A percentile compares a stretch with the other conserved stretches of the same genome.
These are phyloP conservation scores for Drosophila rufa DNA, from an alignment of 1,140 invertebrate genomes.

Conservation along the genomic window DNA sequence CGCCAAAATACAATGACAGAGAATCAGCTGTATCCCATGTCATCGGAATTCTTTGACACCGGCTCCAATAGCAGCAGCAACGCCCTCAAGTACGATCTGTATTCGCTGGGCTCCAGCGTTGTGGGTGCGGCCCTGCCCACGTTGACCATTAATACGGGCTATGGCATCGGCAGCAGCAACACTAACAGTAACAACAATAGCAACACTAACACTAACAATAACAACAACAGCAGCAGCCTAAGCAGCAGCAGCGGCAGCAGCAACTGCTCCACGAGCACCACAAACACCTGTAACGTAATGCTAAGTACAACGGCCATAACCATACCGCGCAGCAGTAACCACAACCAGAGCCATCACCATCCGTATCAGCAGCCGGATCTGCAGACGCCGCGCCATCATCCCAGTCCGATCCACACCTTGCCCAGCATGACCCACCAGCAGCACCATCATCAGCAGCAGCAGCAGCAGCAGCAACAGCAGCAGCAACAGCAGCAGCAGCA, in stretches of 20 bases:
- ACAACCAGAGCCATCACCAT: conserved; percentile 77
- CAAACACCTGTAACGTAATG: conserved; percentile 77
- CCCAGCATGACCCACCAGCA: conserved; percentile 69
- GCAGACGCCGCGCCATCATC: conserved; percentile 60
- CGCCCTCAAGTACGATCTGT: conserved; percentile 78
- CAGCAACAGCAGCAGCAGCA: conserved; percentile 50
- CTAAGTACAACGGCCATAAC: conserved; percentile 80
- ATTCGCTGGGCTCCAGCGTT: conserved; percentile 62
- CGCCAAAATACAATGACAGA: conserved; percentile 69
- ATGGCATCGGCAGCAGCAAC: conserved; percentile 31
- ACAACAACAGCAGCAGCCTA: conserved; percentile 26
- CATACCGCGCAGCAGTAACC: conserved; percentile 82
- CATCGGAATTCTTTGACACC: conserved; percentile 84
- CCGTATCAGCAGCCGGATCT: conserved; percentile 62
- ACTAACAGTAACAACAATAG: conserved; percentile 35
- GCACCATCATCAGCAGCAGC: conserved; percentile 57
- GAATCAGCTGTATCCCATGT: conserved; percentile 84
- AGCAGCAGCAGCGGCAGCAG: conserved; percentile 34
- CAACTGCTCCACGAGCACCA: conserved; percentile 54
- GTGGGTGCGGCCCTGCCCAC: conserved; percentile 65
- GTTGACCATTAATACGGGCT: conserved; percentile 66
- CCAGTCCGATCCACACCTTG: conserved; percentile 67
- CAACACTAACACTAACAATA: conserved; percentile 33
- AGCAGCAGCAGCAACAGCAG: conserved; percentile 53
- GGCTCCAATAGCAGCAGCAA: conserved; percentile 84